phyloP scores from a whole-genome alignment of 2,113 vertebrate species.

The Scolopax mira region DNA sequence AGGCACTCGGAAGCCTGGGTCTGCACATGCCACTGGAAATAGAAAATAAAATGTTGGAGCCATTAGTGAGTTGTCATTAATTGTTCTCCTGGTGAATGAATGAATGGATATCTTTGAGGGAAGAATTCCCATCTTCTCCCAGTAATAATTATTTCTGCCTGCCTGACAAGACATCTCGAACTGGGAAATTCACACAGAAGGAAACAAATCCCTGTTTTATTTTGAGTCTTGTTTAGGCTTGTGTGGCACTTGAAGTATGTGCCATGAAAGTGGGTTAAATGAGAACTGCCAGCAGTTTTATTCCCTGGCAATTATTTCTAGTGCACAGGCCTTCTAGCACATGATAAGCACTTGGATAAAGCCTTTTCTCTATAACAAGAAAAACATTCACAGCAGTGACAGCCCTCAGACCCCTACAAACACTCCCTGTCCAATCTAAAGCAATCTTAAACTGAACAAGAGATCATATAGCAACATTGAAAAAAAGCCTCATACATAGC shows the following conservation, averaged over 20 bases:
- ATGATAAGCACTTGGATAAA: constrained; percentile 6
- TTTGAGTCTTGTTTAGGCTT: background rate
- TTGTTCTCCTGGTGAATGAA: constrained; percentile 43
- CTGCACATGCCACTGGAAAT: background rate
- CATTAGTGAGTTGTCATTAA: constrained; percentile 35
- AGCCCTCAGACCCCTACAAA: constrained; percentile 2
- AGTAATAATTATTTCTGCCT: constrained; percentile 42
- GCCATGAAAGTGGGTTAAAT: background rate
- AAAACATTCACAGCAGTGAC: background rate
- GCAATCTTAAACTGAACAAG: background rate
- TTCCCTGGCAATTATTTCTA: background rate
- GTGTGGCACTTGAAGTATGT: background rate
- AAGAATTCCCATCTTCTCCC: constrained; percentile 38
- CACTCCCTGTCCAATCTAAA: background rate
- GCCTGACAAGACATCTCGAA: background rate
- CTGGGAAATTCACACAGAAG: background rate
- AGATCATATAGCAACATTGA: background rate
- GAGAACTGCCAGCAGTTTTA: constrained; percentile 33
- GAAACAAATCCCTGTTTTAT: constrained; percentile 38
- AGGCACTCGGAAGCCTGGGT: background rate
- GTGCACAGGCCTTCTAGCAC: background rate
- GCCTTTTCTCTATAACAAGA: background rate
- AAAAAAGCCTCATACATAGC: background rate
- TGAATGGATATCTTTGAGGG: constrained; percentile 11
- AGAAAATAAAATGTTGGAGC: background rate